phyloP scores from a whole-genome alignment of 1,140 invertebrate genomes.

The Orius laevigatus region DNA sequence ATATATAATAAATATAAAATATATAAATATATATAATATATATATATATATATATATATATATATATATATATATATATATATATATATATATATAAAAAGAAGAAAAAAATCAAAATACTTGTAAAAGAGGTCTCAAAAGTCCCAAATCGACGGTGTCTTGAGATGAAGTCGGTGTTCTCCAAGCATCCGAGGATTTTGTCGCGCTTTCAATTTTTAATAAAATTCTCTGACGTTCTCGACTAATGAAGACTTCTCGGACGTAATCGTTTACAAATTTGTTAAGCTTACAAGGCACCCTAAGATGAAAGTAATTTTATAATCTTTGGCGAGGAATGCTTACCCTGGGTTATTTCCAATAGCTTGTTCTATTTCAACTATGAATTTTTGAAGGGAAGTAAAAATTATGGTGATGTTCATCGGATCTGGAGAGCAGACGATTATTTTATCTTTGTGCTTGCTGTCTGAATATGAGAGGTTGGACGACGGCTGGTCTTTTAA shows the following conservation, averaged over 20 bases:
- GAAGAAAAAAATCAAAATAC: too few relatives aligned
- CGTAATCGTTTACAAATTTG: conserved; percentile 56
- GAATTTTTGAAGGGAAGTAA: conserved; percentile 54
- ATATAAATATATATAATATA: too few relatives aligned
- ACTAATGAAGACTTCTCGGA: conserved; percentile 50
- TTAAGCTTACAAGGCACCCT: conserved; percentile 49
- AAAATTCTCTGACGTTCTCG: conserved; percentile 40
- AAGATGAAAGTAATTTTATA: conserved; percentile 19
- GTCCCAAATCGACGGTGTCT: conserved; percentile 39
- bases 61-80: too few relatives aligned
- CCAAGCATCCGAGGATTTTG: conserved; percentile 58
- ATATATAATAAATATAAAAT: too few relatives aligned
- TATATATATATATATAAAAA: too few relatives aligned
- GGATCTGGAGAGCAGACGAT: conserved; percentile 55
- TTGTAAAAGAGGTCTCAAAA: conserved; percentile 50
- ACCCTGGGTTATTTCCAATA: conserved; percentile 25
- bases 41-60: too few relatives aligned
- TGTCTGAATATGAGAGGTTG: not conserved
- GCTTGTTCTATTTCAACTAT: conserved; percentile 58
- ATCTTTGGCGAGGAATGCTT: not conserved
- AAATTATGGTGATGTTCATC: conserved; percentile 59
- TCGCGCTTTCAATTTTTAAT: conserved; percentile 44
- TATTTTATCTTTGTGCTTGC: conserved; percentile 29
- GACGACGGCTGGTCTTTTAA: not conserved
- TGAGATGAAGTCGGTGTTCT: conserved; percentile 48